Conservation (phyloP, 2,888 invertebrate species). For the Drosophila mayaguana region DNA sequence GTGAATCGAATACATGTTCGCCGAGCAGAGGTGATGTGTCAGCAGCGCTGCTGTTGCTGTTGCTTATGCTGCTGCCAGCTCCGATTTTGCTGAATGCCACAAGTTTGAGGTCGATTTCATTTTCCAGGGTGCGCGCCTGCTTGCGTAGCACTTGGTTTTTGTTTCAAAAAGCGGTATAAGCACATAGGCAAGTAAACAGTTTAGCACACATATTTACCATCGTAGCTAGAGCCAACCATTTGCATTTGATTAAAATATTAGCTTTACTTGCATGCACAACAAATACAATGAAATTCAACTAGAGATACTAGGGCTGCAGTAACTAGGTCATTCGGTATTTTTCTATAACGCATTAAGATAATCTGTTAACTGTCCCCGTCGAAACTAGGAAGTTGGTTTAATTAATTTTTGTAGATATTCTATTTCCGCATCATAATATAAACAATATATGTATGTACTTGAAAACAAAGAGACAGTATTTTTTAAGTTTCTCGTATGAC, state of each 20-base stretch:
- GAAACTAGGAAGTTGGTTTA: neutral
- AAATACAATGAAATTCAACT: slow-evolving; percentile 18
- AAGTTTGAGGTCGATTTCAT: slow-evolving; percentile 97
- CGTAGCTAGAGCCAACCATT: slow-evolving; percentile 81
- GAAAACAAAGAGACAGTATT: neutral
- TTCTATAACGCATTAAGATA: neutral
- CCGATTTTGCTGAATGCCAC: slow-evolving; percentile 98
- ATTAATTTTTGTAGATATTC: neutral
- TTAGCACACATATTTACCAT: slow-evolving; percentile 64
- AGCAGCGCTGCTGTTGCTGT: slow-evolving; percentile 81
- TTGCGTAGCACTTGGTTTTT: slow-evolving; percentile 90
- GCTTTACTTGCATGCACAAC: slow-evolving; percentile 35
- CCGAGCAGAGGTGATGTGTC: slow-evolving; percentile 94
- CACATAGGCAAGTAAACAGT: neutral
- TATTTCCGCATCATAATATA: neutral
- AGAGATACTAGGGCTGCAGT: slow-evolving; percentile 32
- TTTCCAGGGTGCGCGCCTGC: slow-evolving; percentile 96
- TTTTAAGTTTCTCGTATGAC: neutral
- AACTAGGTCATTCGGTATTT: slow-evolving; percentile 11
- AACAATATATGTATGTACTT: neutral
- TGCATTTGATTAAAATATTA: slow-evolving; percentile 54
- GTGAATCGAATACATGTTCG: slow-evolving; percentile 96
- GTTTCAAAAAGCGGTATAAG: neutral
- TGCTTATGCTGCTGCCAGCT: slow-evolving; percentile 87
- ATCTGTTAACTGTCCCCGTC: too few relatives aligned